Base-by-base conservation (phyloP, 2,888 invertebrate genomes). In the Dolichomitus sp. region DNA sequence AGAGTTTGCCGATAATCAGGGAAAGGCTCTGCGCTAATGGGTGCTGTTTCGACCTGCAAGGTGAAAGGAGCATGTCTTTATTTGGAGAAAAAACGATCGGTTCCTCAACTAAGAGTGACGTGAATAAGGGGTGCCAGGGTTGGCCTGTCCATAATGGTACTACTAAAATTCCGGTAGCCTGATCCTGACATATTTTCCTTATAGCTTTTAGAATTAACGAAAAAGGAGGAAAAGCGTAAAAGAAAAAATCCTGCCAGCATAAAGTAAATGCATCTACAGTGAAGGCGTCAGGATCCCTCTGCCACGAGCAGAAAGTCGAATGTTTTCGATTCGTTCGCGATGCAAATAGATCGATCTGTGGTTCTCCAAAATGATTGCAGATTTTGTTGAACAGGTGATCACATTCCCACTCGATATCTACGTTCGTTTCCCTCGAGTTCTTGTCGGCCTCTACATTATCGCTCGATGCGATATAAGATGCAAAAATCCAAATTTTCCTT, bases 141-240 rank as follows among this genome's bases (percentile, higher is more conserved):
- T 89, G 88, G 0, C 77, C 81, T n/a, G 85, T 84, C 89, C 85
- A 90, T 27, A 69, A 52, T 40, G 86, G 90, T 17, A 88, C 87
- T 17, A 91, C 87, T 30, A 90, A 57, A 68, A 90, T 88, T 6
- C 89, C 89, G 48, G 80, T 80, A 5, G 89, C 88, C 66, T 79
- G 86, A 30, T 91, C 89, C 37, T 42, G 54, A 17, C 37, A 42
- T 12, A 84, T 70, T 72, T 84, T 81, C n/a, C 37, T 4, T 9
- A 81, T 11, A 14, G 52, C 70, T 23, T 61, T 57, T 14, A 59
- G 50, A n/a, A 84, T 75, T 9, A 75, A 11, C 1, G 84, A 59
- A n/a, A 84, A 78, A 2, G 81, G 75, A 12, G 84, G 81, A 48
- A 81, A 81, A 19, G 81, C 68, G 27, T 84, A 83, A 40, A 37